These are phyloP conservation scores for Clivina fossor DNA, from an alignment of 2,888 invertebrate genomes.

Conservation along the genomic window DNA sequence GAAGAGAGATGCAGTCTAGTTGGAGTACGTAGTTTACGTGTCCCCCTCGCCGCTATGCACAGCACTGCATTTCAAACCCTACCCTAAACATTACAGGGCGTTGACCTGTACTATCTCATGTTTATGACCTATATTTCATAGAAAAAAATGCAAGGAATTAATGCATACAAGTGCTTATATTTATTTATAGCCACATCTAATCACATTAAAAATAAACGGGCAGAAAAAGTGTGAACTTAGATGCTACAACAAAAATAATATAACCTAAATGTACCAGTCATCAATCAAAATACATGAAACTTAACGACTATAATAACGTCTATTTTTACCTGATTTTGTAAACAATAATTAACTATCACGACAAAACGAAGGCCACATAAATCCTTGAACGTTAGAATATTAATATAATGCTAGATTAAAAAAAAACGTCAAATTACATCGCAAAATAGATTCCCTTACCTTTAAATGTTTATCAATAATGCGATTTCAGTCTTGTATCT, in stretches of 20 bases:
- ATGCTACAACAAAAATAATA: too few relatives aligned
- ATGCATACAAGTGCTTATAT: too few relatives aligned
- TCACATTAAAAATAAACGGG: too few relatives aligned
- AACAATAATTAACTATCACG: slow-evolving; percentile 17
- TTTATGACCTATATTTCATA: slow-evolving; percentile 25
- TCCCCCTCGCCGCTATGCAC: slow-evolving; percentile 10
- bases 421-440: not conserved
- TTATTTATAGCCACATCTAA: too few relatives aligned
- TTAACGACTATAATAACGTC: too few relatives aligned
- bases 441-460: slow-evolving; percentile 21
- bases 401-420: slow-evolving; percentile 14
- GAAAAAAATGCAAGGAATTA: too few relatives aligned
- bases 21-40: not conserved
- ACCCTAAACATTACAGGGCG: slow-evolving; percentile 14
- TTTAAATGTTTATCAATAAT: slow-evolving; percentile 28
- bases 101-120: slow-evolving; percentile 17
- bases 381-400: slow-evolving; percentile 21
- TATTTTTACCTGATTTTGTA: slow-evolving; percentile 3
- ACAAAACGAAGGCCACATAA: not conserved
- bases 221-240: too few relatives aligned
- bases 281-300: too few relatives aligned
- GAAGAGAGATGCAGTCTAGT: slow-evolving; percentile 14
- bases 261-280: too few relatives aligned
- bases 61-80: slow-evolving; percentile 21
- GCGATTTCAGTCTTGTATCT: slow-evolving; percentile 29